Conservation (phyloP, 2,113 vertebrate species). For the Taurulus bubalis region DNA sequence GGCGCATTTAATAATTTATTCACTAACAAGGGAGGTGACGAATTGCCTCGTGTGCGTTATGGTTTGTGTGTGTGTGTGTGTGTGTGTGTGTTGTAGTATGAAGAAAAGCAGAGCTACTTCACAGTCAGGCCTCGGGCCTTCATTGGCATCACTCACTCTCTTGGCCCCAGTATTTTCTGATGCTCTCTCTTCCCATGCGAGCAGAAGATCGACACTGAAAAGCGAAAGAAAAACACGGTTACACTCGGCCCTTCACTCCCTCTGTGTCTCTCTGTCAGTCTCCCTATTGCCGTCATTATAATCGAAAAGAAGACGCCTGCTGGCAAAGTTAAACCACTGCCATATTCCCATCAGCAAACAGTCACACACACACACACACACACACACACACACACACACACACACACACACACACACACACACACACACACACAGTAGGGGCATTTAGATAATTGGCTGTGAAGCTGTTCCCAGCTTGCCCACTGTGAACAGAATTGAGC, state of each 20-base stretch:
- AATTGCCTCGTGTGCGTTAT: not conserved
- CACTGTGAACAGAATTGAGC: constrained; percentile 67
- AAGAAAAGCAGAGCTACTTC: constrained; percentile 17
- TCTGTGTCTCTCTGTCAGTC: constrained; percentile 20
- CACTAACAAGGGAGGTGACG: constrained; percentile 22
- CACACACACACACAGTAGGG: constrained; percentile 41
- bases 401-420: constrained; percentile 34
- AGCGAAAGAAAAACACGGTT: not conserved
- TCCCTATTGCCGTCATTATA: constrained; percentile 22
- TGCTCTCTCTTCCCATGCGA: constrained; percentile 1
- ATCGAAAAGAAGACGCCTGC: constrained; percentile 46
- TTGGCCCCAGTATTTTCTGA: constrained; percentile 3
- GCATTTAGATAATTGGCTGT: constrained; percentile 60
- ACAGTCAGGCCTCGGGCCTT: constrained; percentile 13
- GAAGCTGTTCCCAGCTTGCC: constrained; percentile 68
- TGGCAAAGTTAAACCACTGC: constrained; percentile 48
- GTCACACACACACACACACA: constrained; percentile 8
- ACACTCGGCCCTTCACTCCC: constrained; percentile 1
- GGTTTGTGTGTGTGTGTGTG: not conserved
- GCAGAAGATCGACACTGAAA: not conserved
- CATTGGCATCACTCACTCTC: constrained; percentile 4
- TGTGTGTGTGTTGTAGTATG: not conserved
- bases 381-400: constrained; percentile 13
- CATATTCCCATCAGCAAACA: constrained; percentile 64
- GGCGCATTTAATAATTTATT: constrained; percentile 35